Base-by-base conservation (phyloP, 2,113 vertebrate genomes). In the Muntiacus reevesi region DNA sequence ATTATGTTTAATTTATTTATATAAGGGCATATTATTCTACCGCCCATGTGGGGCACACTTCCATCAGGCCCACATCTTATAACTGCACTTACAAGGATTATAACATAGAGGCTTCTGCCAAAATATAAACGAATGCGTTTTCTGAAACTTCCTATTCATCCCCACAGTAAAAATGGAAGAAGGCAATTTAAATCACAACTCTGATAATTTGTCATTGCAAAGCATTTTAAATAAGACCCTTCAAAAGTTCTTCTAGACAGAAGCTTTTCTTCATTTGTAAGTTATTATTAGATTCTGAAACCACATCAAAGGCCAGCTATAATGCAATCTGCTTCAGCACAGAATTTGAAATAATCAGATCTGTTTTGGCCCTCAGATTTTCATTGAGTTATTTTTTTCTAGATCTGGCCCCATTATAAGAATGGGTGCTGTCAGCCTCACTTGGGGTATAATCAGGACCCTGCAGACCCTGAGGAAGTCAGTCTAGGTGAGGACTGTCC, bases 261-360 rank as follows among this genome's bases (percentile, higher is more conserved):
- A 97, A 47, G 60, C 55, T 97, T 89, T 52, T 94, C 79, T 97
- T 96, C 91, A 94, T 97, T 95, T 97, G 78, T 71, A 91, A 96
- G 52, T 92, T 97, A 95, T 96, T 91, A 84, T 94, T 97, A 96
- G 91, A 85, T 43, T 87, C 55, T n/a, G 60, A 95, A 76, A 95
- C 92, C 47, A 95, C 78, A 94, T 93, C 87, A 91, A 95, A 96
- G 90, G 52, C 84, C 76, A 90, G 54, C 85, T 54, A 71, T 9
- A 88, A 83, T 6, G 27, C 67, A 96, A 50, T 96, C 90, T 96
- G 90, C 91, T 93, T 92, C 27, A 92, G 59, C 59, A 74, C 57
- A 71, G 60, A 89, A 57, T 89, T 95, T 88, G 85, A 60, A 54
- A 81, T 59, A 67, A 92, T 74, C 15, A 74, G 55, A 83, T 90